Percentiles rank a stretch among this genome's conserved stretches.
Conservation (phyloP, 2,888 invertebrate genomes). For the Nomada fabriciana region DNA sequence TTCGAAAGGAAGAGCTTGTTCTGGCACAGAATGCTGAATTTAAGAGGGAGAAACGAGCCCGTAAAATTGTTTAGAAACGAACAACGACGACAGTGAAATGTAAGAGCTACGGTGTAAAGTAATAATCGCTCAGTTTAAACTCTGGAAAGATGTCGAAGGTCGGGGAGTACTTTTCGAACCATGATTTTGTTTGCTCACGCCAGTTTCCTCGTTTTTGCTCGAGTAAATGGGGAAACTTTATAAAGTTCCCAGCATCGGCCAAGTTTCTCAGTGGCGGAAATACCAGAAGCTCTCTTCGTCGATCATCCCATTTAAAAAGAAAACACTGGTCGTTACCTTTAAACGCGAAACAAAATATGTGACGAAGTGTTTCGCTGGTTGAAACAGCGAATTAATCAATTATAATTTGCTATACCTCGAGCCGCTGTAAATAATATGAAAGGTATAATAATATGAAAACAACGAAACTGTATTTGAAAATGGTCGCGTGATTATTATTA, state of each 20-base stretch:
- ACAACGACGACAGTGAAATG: constrained; percentile 39
- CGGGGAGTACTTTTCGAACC: constrained; percentile 58
- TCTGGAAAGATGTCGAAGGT: constrained; percentile 64
- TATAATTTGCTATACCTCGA: neutral
- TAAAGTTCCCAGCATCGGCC: constrained; percentile 60
- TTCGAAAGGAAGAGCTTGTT: neutral
- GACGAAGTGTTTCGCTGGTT: no score
- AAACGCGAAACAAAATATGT: constrained; percentile 5
- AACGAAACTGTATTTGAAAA: neutral
- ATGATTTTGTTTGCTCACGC: constrained; percentile 66
- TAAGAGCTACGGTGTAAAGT: constrained; percentile 51
- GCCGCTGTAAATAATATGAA: neutral
- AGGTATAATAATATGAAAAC: no score
- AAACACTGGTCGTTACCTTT: constrained; percentile 20
- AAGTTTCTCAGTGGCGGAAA: constrained; percentile 65
- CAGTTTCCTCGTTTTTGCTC: constrained; percentile 62
- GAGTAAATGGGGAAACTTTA: constrained; percentile 68
- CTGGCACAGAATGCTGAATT: neutral
- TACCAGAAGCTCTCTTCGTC: constrained; percentile 50
- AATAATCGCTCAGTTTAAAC: constrained; percentile 65
- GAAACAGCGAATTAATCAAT: neutral
- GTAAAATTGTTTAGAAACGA: constrained; percentile 34
- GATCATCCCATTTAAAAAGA: constrained; percentile 46
- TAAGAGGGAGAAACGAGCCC: neutral
- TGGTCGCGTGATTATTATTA: neutral